Evolutionary conservation across 2,888 invertebrate species (phyloP), one percentile per base, ranked within the genome.

Genomic region (Aricia artaxerxes): DNA sequence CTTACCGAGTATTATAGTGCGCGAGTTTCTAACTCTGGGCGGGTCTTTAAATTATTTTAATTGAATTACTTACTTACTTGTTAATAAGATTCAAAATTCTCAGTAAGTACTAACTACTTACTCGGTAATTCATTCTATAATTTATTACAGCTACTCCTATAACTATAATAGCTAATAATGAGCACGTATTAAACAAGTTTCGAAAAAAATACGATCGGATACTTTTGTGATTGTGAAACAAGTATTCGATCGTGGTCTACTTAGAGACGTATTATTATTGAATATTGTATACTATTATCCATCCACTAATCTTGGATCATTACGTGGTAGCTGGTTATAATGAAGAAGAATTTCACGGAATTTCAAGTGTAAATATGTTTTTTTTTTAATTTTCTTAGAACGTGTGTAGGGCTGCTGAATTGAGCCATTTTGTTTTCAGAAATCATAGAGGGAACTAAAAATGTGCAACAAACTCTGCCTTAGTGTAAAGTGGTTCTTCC

Each of bases 141-240:
- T 60, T 60, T 60, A 60, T 60, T n/a, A n/a, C 60, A 60, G 60
- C n/a, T 60, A 60, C n/a, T n/a, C 1, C n/a, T 60, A 60, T 16
- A 60, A 6, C n/a, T n/a, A 24, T 61, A n/a, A 61, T n/a, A 61
- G 60, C 1, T 49, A 73, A 73, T 49, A 57, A 53, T 57, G 35
- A 35, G 49, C 35, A 57, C 16, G 53, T 31, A 75, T 53, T 53
- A 13, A 53, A 75, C 49, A 57, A 69, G 69, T 69, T 69, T 69
- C 31, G 13, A 53, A 57, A 24, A n/a, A 73, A 44, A 35, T n/a
- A 6, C 53, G 76, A 76, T 35, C 31, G 31, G 53, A 76, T 57
- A 76, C 35, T 24, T n/a, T 75, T 24, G 24, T 24, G 31, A 76
- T 76, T 76, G 76, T 57, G 76, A 38, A 76, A 76, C 76, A 16